Evolutionary conservation across 2,113 vertebrate species (phyloP).

Genomic region (Python bivittatus): DNA sequence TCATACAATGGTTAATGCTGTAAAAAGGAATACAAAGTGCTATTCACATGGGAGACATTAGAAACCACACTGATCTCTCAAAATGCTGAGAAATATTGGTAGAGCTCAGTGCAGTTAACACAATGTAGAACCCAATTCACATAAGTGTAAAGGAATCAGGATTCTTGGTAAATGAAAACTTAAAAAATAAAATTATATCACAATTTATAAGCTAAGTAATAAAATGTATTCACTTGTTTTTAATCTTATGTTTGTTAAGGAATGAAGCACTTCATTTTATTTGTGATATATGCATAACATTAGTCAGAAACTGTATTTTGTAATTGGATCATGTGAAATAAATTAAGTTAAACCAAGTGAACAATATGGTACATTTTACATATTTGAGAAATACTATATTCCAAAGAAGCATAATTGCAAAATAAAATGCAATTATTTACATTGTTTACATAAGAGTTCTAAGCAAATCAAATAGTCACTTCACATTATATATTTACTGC

Average conservation of each 20-base stretch:
- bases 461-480: conserved; percentile 49
- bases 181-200: conserved; percentile 16
- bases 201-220: not conserved
- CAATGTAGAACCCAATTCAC: not conserved
- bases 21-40: not conserved
- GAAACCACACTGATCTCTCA: not conserved
- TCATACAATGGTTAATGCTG: not conserved
- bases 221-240: conserved; percentile 17
- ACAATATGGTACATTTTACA: conserved; percentile 19
- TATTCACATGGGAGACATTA: not conserved
- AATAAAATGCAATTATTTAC: not conserved
- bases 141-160: not conserved
- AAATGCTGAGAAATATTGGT: not conserved
- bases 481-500: conserved; percentile 32
- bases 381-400: conserved; percentile 40
- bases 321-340: conserved; percentile 42
- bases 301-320: not conserved
- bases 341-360: conserved; percentile 33
- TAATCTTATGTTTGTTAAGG: conserved; percentile 11
- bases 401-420: conserved; percentile 46
- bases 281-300: not conserved
- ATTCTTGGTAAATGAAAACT: not conserved
- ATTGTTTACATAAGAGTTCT: conserved; percentile 25
- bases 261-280: not conserved
- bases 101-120: not conserved